Evolutionary conservation across 2,888 invertebrate genomes (phyloP).

Genomic region (Entomobrya proxima): DNA sequence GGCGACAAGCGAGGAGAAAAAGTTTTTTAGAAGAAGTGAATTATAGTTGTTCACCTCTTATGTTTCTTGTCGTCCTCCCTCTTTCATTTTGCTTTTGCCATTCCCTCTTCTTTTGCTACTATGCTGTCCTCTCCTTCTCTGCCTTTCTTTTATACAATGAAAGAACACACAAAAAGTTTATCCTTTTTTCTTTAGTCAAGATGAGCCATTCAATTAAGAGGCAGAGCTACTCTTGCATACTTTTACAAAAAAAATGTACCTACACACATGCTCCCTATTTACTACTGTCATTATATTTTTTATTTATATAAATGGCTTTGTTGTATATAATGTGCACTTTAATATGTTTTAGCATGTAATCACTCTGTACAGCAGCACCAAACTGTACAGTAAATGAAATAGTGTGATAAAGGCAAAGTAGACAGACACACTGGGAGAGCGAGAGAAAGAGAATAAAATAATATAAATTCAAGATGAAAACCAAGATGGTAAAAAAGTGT

Average conservation of each 20-base stretch:
- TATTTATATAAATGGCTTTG: constrained; percentile 29
- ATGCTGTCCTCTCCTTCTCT: too few relatives aligned
- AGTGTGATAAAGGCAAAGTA: neutral
- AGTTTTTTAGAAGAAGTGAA: constrained; percentile 30
- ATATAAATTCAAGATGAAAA: constrained; percentile 17
- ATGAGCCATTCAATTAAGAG: constrained; percentile 56
- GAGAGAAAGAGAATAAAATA: constrained; percentile 15
- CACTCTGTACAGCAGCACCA: neutral
- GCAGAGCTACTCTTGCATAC: neutral
- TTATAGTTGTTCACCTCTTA: constrained; percentile 49
- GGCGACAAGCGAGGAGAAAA: constrained; percentile 28
- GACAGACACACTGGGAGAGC: neutral
- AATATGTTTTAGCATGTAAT: constrained; percentile 13
- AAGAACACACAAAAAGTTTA: constrained; percentile 26
- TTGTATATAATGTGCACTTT: neutral
- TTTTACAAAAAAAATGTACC: neutral
- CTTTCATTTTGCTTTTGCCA: constrained; percentile 20
- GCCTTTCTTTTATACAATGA: neutral
- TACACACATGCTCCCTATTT: neutral
- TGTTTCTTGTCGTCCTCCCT: constrained; percentile 1
- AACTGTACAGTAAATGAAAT: constrained; percentile 13
- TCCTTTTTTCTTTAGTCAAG: constrained; percentile 7
- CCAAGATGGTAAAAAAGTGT: neutral
- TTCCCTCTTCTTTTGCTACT: constrained; percentile 5
- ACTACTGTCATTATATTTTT: constrained; percentile 24